Percentiles rank a stretch among this genome's conserved stretches.
phyloP scores from a whole-genome alignment of 2,113 vertebrate species.

The Girardinichthys multiradiatus region DNA sequence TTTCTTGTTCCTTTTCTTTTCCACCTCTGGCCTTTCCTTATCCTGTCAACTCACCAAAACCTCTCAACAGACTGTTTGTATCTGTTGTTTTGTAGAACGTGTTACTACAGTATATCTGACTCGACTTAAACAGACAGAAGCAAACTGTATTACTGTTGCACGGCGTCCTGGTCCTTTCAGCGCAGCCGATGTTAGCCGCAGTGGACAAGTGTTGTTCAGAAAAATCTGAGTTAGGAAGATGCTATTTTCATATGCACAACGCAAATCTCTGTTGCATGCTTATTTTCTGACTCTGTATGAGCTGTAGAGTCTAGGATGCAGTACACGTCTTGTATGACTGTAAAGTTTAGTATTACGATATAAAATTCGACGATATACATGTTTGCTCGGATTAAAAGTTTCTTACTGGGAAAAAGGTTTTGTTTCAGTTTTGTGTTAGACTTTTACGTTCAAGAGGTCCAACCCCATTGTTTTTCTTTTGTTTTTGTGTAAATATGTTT shows the following conservation, averaged over 20 bases:
- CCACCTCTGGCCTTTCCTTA: constrained; percentile 25
- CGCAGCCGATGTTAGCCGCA: constrained; percentile 18
- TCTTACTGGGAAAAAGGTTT: constrained; percentile 25
- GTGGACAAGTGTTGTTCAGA: constrained; percentile 37
- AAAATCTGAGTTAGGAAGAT: constrained; percentile 54
- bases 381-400: constrained; percentile 64
- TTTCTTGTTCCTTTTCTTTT: constrained; percentile 26
- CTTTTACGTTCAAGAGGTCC: constrained; percentile 56
- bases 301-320: constrained; percentile 71
- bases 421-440: constrained; percentile 59
- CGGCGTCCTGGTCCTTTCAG: constrained; percentile 19
- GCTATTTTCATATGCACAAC: constrained; percentile 73
- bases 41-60: constrained; percentile 27
- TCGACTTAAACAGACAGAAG: constrained; percentile 26
- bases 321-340: constrained; percentile 67
- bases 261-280: constrained; percentile 75
- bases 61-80: constrained; percentile 31
- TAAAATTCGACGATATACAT: constrained; percentile 67
- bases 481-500: constrained; percentile 74
- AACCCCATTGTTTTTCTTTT: not conserved
- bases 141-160: constrained; percentile 25
- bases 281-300: constrained; percentile 70
- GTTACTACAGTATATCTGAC: constrained; percentile 26
- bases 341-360: constrained; percentile 74
- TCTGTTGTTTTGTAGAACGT: constrained; percentile 48